Evolutionary conservation across 2,888 invertebrate species (phyloP), one percentile per base, ranked within the genome.

Genomic region (Hirtodrosophila alboralis): DNA sequence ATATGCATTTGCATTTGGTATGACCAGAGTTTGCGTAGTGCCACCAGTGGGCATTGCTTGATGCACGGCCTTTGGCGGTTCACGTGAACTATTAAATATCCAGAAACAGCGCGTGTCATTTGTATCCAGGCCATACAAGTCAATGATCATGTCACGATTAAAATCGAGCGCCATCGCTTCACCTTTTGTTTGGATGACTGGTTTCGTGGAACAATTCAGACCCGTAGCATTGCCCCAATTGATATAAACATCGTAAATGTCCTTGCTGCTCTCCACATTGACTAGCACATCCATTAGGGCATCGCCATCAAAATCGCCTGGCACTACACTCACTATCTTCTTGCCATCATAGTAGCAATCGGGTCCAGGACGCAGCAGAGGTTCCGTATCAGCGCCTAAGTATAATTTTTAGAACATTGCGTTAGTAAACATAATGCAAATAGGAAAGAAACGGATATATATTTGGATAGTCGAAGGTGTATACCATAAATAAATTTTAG

Each of bases 241-340:
- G 47, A 96, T 93, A 79, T 94, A 92, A 0, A 94, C 93, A 64
- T 93, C 91, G 64, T 92, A 91, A 8, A 89, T 70, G 48, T 91
- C 75, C 1, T 57, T 61, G 1, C 90, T 87, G 3, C 80, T 68
- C 0, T 65, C 66, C 6, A 93, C 88, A 3, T 95, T 96, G 0
- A 98, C 92, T 67, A 98, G 89, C 10, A 98, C 93, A 89, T 98
- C 98, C 97, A 98, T 97, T 53, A 96, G 93, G 0, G 97, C 96
- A 91, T 98, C 98, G 0, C 98, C 98, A 91, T 98, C 96, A 87
- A 96, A 98, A 90, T 98, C 98, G 0, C 97, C 97, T 18, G 98
- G 98, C 0, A 97, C 95, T 4, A 98, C 93, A 88, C 96, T 96
- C 0, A 94, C 94, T 23, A 96, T 92, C 26, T 91, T 87, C 10